Base-by-base conservation (phyloP, 2,113 vertebrate species). In the Sebastes fasciatus region DNA sequence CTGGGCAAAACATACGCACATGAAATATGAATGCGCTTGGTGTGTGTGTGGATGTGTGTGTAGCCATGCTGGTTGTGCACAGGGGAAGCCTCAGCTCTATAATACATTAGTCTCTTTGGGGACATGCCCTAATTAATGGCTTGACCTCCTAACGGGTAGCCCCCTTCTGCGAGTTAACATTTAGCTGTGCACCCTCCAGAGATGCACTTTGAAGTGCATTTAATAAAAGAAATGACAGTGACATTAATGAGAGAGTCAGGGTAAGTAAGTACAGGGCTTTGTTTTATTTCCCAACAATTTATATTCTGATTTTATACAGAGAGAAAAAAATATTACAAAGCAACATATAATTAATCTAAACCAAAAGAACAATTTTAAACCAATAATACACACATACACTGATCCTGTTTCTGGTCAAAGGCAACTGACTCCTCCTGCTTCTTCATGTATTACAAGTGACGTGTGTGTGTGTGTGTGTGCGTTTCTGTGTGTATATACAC, bases 51-150 rank as follows among this genome's bases (percentile, higher is more conserved):
- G 26, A 60, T 55, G 60, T 82, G 12, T 82, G 81, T 86, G 78
- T 81, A 84, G 45, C 73, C 77, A 88, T 79, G 81, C 74, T 90
- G 86, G 57, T 68, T 74, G 88, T 5, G 75, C 90, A 91, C 91
- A 90, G 86, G 86, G 90, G 88, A 84, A 87, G 90, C 88, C 86
- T 89, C 54, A 9, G 81, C 86, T 88, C 88, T 90, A 83, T 93
- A 89, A 94, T 89, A 86, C 84, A 92, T 90, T 87, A 89, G 87
- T 87, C 89, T 94, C 93, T 93, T 88, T 82, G 65, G 93, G 91
- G 93, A 93, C 75, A 51, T 88, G 92, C 88, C 92, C 94, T 95
- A 95, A 96, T 95, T 94, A 96, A 95, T 89, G 90, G 80, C 92
- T 91, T 92, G 95, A 94, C 93, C 94, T 94, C 90, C 83, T 90